Conservation (phyloP, 2,113 vertebrate genomes). For the Thermophis baileyi region DNA sequence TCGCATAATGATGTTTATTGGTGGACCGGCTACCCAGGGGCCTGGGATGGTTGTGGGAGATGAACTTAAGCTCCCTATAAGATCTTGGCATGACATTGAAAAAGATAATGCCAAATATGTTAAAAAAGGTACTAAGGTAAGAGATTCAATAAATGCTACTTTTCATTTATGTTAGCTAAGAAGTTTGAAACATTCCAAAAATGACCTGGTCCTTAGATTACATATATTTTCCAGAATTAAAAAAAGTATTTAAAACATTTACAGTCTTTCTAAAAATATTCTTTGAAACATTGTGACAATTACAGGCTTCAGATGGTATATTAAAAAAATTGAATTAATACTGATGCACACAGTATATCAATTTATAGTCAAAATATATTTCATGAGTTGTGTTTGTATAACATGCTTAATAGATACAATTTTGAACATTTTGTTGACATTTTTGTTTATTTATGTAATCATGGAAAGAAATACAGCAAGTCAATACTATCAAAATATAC, state of each 20-base stretch:
- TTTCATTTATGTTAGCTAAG: background rate
- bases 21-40: conserved; percentile 92
- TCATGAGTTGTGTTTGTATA: background rate
- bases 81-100: conserved; percentile 98
- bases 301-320: background rate
- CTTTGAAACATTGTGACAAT: background rate
- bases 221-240: background rate
- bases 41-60: conserved; percentile 98
- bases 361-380: background rate
- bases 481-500: background rate
- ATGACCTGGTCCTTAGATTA: background rate
- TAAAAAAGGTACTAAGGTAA: conserved; percentile 97
- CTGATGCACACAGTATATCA: background rate
- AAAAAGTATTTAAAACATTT: background rate
- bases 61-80: conserved; percentile 91
- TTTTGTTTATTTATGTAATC: background rate
- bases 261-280: background rate
- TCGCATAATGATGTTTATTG: conserved; percentile 96
- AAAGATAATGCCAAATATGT: conserved; percentile 98
- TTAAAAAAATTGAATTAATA: background rate
- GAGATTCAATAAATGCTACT: conserved; percentile 8
- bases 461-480: background rate
- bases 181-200: background rate
- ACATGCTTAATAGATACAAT: background rate
- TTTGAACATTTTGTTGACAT: background rate